Evolutionary conservation across 53 echinoderm and acorn worm genomes (phyloP), one percentile per base, ranked within the genome.

Genomic region (Luidia sarsii): DNA sequence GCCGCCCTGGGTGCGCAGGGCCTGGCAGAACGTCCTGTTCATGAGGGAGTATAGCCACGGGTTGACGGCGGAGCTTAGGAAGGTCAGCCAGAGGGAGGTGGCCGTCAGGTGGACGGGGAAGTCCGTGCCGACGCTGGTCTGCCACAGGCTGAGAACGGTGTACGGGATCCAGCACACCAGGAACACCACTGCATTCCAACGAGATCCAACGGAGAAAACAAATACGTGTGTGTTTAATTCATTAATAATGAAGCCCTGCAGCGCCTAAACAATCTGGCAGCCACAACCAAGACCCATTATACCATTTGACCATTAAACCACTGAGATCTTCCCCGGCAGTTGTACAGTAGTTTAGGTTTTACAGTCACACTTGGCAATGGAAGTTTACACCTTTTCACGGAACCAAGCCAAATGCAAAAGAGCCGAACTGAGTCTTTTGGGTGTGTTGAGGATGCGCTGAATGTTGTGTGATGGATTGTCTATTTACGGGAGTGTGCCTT

Each of bases 11-110:
- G 43, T 50, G 24, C 70, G 50, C 79, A 88, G 75, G 28, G 85
- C 91, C 2, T 52, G 41, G 13, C 95, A 81, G 85, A 95, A 95
- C 46, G 95, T 82, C 15, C 77, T 74, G 72, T 95, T 95, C 18
- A 95, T 82, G 21, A 95, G 67, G 18, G 92, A 84, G 72, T 95
- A 92, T 38, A 95, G 92, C 95, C 95, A 95, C 20, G 95, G 95
- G 66, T 95, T 95, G 80, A 95, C 92, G 65, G 95, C 95, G 3
- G 95, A 90, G 71, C 89, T 95, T 39, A 95, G 87, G 20, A 95
- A 75, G 2, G 95, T 92, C 29, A 95, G 48, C 83, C 92, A 91
- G 30, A 92, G 80, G 30, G 85, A 73, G 11, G 84, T 33, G 4
- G 90, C 73, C 28, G 74, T 87, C 31, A 90, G 65, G 29, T 59